Evolutionary conservation across 1,140 invertebrate genomes (phyloP).

Genomic region (Octopus sinensis): DNA sequence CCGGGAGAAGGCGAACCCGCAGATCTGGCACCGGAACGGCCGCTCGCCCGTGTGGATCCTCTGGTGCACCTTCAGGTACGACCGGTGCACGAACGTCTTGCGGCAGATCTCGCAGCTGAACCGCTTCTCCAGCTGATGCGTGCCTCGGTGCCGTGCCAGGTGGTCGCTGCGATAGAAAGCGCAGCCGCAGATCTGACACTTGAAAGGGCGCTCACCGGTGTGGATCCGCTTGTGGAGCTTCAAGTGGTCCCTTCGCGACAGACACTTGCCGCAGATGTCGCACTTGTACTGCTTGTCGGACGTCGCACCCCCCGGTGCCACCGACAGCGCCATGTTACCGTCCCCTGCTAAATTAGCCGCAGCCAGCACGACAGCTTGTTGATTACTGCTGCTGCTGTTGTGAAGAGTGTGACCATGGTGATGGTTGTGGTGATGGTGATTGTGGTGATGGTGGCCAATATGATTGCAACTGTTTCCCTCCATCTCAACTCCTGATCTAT

Average conservation of each 20-base stretch:
- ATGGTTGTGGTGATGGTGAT: background rate
- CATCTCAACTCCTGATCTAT: background rate
- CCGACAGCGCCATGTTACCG: background rate
- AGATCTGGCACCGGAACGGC: slow-evolving; percentile 83
- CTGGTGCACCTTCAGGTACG: slow-evolving; percentile 69
- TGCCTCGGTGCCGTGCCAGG: slow-evolving; percentile 83
- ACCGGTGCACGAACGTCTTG: slow-evolving; percentile 30
- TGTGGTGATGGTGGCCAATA: background rate
- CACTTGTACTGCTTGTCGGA: slow-evolving; percentile 24
- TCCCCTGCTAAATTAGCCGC: no score
- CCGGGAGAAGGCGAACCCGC: slow-evolving; percentile 94
- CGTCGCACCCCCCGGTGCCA: background rate
- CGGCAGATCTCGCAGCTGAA: slow-evolving; percentile 87
- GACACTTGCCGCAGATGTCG: slow-evolving; percentile 23
- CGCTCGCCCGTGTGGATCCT: slow-evolving; percentile 78
- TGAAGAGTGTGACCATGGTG: no score
- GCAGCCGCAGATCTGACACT: slow-evolving; percentile 70
- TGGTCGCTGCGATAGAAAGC: slow-evolving; percentile 87
- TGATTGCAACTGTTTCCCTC: background rate
- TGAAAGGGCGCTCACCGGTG: slow-evolving; percentile 59
- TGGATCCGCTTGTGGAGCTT: slow-evolving; percentile 59
- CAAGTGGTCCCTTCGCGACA: slow-evolving; percentile 27
- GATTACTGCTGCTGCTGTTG: no score
- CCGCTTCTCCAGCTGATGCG: slow-evolving; percentile 89
- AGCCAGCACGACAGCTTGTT: no score